Evolutionary conservation across 1,140 invertebrate species (phyloP).

Genomic region (Pachyrhynchus sulphureomaculatus): DNA sequence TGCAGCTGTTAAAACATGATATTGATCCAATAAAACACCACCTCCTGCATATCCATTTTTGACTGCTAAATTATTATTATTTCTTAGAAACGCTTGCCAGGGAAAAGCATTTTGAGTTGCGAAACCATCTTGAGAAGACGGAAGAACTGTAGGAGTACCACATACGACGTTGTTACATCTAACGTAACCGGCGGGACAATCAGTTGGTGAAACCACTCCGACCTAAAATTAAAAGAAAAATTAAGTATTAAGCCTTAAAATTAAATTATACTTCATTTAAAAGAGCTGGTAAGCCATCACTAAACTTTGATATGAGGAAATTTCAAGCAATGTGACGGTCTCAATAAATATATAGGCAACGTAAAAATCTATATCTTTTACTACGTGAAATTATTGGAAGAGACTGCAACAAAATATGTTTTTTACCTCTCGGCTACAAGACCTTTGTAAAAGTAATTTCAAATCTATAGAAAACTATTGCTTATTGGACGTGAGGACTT

Average conservation of each 20-base stretch:
- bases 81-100: constrained; percentile 39
- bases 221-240: background rate
- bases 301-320: too few species aligned
- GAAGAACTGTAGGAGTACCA: constrained; percentile 18
- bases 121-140: constrained; percentile 33
- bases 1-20: constrained; percentile 42
- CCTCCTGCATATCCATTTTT: constrained; percentile 42
- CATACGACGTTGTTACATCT: constrained; percentile 24
- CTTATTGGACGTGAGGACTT: too few species aligned
- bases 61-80: constrained; percentile 19
- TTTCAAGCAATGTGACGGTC: too few species aligned
- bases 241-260: background rate
- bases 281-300: too few species aligned
- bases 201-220: background rate
- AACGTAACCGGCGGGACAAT: constrained; percentile 26
- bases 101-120: constrained; percentile 37
- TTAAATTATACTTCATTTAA: too few species aligned
- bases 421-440: too few species aligned
- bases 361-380: too few species aligned
- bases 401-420: too few species aligned
- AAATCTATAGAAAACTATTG: too few species aligned
- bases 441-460: too few species aligned
- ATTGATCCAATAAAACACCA: constrained; percentile 40
- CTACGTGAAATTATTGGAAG: too few species aligned
- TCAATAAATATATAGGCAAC: too few species aligned